Evolutionary conservation across 2,888 invertebrate species (phyloP).

Genomic region (Leucania comma): DNA sequence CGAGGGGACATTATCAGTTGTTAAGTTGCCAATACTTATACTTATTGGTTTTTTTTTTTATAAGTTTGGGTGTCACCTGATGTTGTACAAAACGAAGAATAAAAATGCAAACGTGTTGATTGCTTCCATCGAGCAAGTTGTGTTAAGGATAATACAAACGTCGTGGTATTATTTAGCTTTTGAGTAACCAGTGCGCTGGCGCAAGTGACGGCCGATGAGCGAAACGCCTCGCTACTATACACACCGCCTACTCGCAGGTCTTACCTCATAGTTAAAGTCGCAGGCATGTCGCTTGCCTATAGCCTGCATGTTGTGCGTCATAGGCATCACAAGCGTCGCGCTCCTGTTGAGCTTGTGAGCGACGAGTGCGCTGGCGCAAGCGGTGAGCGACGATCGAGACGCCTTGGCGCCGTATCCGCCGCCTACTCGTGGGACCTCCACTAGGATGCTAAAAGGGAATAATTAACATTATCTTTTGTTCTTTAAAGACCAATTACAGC

Average conservation of each 20-base stretch:
- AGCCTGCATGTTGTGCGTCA: slow-evolving; percentile 92
- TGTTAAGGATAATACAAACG: too few species aligned
- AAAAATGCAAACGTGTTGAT: too few species aligned
- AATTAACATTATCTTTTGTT: neutral
- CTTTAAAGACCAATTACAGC: too few species aligned
- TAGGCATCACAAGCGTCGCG: slow-evolving; percentile 92
- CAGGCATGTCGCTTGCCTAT: slow-evolving; percentile 90
- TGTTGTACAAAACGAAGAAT: too few species aligned
- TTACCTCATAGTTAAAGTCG: slow-evolving; percentile 89
- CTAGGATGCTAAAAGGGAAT: slow-evolving; percentile 90
- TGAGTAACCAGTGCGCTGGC: too few species aligned
- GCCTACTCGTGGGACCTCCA: slow-evolving; percentile 94
- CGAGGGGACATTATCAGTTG: too few species aligned
- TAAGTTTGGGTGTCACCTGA: too few species aligned
- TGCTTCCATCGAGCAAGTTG: too few species aligned
- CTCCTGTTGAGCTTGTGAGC: slow-evolving; percentile 91
- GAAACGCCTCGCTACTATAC: slow-evolving; percentile 94
- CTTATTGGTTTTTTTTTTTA: too few species aligned
- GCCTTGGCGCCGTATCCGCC: slow-evolving; percentile 96
- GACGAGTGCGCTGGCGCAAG: slow-evolving; percentile 93
- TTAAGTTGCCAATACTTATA: too few species aligned
- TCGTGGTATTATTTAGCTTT: too few species aligned
- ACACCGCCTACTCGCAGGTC: slow-evolving; percentile 94
- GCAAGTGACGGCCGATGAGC: too few species aligned
- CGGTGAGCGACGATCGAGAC: slow-evolving; percentile 90